phyloP scores from a whole-genome alignment of 2,888 invertebrate species.

The Acrobasis consociella region DNA sequence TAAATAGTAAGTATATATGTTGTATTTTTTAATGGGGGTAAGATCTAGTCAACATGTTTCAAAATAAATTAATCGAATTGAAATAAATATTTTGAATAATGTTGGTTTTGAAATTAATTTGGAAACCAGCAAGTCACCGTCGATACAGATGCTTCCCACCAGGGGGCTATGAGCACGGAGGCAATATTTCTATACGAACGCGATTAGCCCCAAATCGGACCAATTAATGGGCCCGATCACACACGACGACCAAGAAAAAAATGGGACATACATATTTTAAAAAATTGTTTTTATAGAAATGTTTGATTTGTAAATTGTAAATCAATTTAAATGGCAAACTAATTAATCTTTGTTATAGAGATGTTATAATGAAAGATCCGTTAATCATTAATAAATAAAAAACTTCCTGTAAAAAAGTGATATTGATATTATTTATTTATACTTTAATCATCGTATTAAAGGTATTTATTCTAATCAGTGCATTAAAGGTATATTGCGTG shows the following conservation, averaged over 20 bases:
- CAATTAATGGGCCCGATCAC: conserved; percentile 16
- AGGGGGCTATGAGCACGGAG: conserved; percentile 7
- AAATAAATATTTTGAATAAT: no score
- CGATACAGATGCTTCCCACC: conserved; percentile 14
- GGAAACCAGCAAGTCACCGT: conserved; percentile 12
- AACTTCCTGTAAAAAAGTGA: not conserved
- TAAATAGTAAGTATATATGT: no score
- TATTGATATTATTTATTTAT: not conserved
- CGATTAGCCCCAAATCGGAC: conserved; percentile 5
- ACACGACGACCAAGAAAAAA: conserved; percentile 9
- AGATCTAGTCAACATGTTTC: no score
- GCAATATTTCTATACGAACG: conserved; percentile 10
- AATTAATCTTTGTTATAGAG: conserved; percentile 10
- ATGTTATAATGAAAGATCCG: not conserved
- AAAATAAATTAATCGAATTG: no score
- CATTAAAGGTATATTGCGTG: not conserved
- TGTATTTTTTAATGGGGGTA: no score
- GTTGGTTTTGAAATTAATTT: not conserved
- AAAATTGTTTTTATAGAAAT: not conserved
- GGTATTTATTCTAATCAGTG: conserved; percentile 11
- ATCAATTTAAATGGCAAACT: conserved; percentile 12
- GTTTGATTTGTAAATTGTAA: conserved; percentile 2
- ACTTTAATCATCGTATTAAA: not conserved
- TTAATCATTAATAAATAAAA: not conserved
- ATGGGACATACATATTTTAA: not conserved